A percentile compares a stretch with the other conserved stretches of the same genome.
Conservation (phyloP, 35 echinoderm and acorn worm genomes). For the Anneissia japonica region DNA sequence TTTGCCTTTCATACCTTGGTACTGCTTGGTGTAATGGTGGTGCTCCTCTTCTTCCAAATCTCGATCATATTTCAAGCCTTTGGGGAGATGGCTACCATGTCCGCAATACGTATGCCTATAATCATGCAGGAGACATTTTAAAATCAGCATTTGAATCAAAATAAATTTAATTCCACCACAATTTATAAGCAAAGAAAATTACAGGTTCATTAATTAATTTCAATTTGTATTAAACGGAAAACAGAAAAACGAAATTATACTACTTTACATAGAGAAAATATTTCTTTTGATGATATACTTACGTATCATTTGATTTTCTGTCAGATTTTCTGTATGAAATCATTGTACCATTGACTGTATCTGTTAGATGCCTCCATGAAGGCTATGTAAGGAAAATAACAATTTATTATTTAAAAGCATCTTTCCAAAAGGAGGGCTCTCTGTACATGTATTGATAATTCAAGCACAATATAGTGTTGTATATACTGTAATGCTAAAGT, state of each 20-base stretch:
- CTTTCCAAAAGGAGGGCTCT: too few species aligned
- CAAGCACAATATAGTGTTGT: too few species aligned
- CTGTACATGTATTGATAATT: too few species aligned
- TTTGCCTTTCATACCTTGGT: background rate
- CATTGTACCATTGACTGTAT: constrained; percentile 58
- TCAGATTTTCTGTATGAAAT: constrained; percentile 84
- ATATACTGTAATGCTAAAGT: too few species aligned
- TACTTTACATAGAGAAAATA: too few species aligned
- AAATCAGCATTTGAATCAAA: too few species aligned
- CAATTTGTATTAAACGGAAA: too few species aligned
- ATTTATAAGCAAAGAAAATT: too few species aligned
- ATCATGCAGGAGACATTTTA: too few species aligned
- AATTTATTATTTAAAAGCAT: background rate
- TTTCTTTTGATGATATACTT: constrained; percentile 22
- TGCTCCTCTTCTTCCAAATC: constrained; percentile 16
- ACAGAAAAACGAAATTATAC: too few species aligned
- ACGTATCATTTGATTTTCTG: constrained; percentile 80
- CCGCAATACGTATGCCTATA: constrained; percentile 63
- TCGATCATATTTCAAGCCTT: constrained; percentile 65
- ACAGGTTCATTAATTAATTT: too few species aligned
- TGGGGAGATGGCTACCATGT: constrained; percentile 65
- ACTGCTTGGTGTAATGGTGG: background rate
- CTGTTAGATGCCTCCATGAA: constrained; percentile 87
- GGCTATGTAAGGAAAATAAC: constrained; percentile 36
- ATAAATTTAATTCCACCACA: too few species aligned